Evolutionary conservation across 1,140 invertebrate genomes (phyloP).

Genomic region (Temnothorax longispinosus): DNA sequence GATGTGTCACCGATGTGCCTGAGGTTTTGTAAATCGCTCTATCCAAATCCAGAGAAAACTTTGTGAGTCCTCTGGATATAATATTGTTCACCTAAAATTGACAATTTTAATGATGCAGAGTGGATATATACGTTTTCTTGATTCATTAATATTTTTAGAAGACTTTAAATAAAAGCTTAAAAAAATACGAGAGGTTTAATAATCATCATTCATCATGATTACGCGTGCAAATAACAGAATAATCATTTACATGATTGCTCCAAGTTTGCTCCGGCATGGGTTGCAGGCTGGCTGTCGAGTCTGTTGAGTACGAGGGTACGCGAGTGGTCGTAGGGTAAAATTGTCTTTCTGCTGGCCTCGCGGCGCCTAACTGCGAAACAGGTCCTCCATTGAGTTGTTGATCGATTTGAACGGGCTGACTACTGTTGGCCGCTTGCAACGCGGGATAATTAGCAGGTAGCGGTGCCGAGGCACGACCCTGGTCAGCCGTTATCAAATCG

Average conservation of each 20-base stretch:
- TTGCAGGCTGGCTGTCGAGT: not conserved
- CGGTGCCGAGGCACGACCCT: not conserved
- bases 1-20: slow-evolving; percentile 18
- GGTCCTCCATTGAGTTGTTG: not conserved
- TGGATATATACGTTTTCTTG: not conserved
- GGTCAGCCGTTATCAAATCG: slow-evolving; percentile 37
- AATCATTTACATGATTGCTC: slow-evolving; percentile 75
- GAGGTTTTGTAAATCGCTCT: slow-evolving; percentile 74
- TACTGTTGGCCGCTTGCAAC: not conserved
- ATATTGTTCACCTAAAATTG: slow-evolving; percentile 82
- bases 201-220: not conserved
- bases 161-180: not conserved
- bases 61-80: slow-evolving; percentile 83
- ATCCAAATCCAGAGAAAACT: slow-evolving; percentile 85
- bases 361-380: not conserved
- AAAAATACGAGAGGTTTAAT: slow-evolving; percentile 4
- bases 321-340: slow-evolving; percentile 23
- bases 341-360: not conserved
- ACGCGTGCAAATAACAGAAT: not conserved
- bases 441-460: not conserved
- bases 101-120: not conserved
- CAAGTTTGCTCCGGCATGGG: slow-evolving; percentile 67
- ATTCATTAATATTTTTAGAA: not conserved
- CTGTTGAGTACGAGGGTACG: slow-evolving; percentile 1
- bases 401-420: not conserved